These are phyloP conservation scores for Spodoptera exigua DNA, from an alignment of 2,888 invertebrate species.

Conservation along the genomic window DNA sequence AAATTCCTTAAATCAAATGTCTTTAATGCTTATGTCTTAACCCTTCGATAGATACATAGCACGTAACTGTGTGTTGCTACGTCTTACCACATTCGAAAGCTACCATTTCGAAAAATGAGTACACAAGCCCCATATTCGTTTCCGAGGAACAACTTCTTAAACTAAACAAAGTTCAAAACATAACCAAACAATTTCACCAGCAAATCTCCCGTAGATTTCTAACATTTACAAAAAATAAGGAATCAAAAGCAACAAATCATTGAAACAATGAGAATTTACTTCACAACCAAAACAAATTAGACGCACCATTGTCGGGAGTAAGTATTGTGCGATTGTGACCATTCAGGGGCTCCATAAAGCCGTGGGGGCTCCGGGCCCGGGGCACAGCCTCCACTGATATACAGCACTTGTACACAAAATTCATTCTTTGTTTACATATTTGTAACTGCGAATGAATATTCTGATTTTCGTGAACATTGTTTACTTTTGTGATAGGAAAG, in stretches of 20 bases:
- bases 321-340: conserved; percentile 72
- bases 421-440: conserved; percentile 40
- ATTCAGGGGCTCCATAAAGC: conserved; percentile 82
- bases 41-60: too few relatives aligned
- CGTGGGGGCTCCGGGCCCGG: conserved; percentile 55
- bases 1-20: too few relatives aligned
- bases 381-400: conserved; percentile 61
- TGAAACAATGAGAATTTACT: conserved; percentile 75
- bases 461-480: neutral
- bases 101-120: too few relatives aligned
- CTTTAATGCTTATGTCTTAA: too few relatives aligned
- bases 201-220: conserved; percentile 63
- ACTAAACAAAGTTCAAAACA: conserved; percentile 7
- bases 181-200: conserved; percentile 43
- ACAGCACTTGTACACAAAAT: conserved; percentile 71
- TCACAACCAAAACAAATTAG: conserved; percentile 88
- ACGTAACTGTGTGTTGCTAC: too few relatives aligned
- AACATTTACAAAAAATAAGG: conserved; percentile 54
- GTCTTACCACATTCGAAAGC: too few relatives aligned
- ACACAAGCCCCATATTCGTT: neutral
- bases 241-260: conserved; percentile 77
- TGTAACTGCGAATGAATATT: neutral
- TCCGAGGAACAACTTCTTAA: neutral
- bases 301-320: conserved; percentile 60
- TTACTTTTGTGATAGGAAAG: too few relatives aligned